A percentile compares a stretch with the other conserved stretches of the same genome.
Conservation (phyloP, 1,140 invertebrate species). For the Temnothorax curvispinosus region DNA sequence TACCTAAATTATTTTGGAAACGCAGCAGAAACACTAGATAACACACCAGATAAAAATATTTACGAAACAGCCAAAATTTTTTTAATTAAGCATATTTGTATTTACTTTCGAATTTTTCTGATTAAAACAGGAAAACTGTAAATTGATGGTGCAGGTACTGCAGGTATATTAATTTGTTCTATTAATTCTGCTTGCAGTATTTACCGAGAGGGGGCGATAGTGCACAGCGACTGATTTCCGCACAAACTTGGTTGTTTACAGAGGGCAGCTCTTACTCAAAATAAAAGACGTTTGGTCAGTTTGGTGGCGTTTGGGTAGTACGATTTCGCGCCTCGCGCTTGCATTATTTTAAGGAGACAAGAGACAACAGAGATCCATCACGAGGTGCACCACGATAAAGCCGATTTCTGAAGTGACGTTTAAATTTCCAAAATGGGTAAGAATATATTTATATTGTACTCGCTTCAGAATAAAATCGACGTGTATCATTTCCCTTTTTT, state of each 20-base stretch:
- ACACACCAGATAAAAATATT: no score
- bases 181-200: no score
- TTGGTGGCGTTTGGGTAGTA: no score
- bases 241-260: background rate
- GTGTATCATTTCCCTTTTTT: background rate
- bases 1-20: no score
- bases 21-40: no score
- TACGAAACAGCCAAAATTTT: no score
- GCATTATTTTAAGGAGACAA: background rate
- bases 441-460: background rate
- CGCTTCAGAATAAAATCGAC: background rate
- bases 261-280: background rate
- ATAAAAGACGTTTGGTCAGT: background rate
- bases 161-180: no score
- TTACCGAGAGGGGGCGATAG: background rate
- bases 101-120: no score
- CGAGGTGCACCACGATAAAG: background rate
- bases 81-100: no score
- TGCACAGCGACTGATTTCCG: background rate
- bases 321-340: background rate
- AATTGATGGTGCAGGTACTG: no score
- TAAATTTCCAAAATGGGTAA: slow-evolving; percentile 21
- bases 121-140: no score
- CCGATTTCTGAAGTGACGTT: background rate
- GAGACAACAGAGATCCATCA: background rate